Evolutionary conservation across 2,113 vertebrate species (phyloP).

Genomic region (Zosterops lateralis): DNA sequence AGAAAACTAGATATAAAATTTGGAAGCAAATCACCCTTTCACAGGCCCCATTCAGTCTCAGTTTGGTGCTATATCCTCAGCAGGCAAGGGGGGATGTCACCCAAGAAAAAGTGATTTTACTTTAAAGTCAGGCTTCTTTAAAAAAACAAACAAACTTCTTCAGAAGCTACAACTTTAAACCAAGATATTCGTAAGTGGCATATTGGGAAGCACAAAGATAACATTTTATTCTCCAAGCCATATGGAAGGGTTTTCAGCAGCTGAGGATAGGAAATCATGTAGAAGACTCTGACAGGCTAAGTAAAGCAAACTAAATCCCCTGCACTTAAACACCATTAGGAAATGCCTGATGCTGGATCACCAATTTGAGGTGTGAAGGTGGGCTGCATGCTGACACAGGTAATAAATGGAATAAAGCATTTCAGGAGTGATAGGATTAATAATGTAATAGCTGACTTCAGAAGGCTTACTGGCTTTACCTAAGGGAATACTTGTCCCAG

Average conservation of each 20-base stretch:
- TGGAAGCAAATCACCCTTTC: neutral
- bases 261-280: neutral
- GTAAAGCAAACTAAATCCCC: conserved; percentile 48
- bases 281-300: neutral
- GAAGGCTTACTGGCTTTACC: neutral
- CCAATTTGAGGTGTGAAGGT: conserved; percentile 1
- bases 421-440: conserved; percentile 46
- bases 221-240: conserved; percentile 45
- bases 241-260: conserved; percentile 45
- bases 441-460: conserved; percentile 47
- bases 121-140: neutral
- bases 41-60: neutral
- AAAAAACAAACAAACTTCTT: neutral
- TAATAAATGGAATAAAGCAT: conserved; percentile 45
- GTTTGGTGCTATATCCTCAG: neutral
- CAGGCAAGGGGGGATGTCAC: neutral
- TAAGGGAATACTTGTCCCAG: conserved; percentile 33
- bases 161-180: neutral
- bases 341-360: neutral
- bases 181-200: conserved; percentile 11
- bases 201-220: conserved; percentile 44
- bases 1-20: neutral
- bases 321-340: conserved; percentile 25
- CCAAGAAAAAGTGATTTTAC: neutral
- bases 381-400: conserved; percentile 13